phyloP scores from a whole-genome alignment of 2,888 invertebrate species.

The Pseudolycoriella hygida region DNA sequence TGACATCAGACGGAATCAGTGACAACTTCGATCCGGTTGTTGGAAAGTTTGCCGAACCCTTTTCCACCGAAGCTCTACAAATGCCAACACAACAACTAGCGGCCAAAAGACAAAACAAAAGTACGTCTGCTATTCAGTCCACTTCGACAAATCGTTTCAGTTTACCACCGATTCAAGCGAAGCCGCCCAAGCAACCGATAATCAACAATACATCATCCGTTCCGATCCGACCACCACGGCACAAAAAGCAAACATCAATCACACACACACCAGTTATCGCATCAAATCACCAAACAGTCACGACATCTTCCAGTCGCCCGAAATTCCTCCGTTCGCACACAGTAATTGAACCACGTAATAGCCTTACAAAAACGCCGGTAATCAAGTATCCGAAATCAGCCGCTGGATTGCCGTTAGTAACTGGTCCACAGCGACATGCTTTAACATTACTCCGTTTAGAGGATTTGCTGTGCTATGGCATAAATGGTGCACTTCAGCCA shows the following conservation, averaged over 20 bases:
- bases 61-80: constrained; percentile 23
- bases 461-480: constrained; percentile 51
- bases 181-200: background rate
- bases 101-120: constrained; percentile 26
- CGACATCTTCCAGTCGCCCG: constrained; percentile 17
- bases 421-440: constrained; percentile 48
- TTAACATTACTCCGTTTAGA: constrained; percentile 37
- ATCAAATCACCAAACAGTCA: background rate
- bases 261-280: background rate
- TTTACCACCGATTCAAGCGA: background rate
- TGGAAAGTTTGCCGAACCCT: constrained; percentile 57
- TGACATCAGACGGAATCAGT: constrained; percentile 79
- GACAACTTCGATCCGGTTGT: constrained; percentile 88
- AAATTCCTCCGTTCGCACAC: constrained; percentile 30
- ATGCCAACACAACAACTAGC: constrained; percentile 7
- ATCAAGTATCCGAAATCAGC: constrained; percentile 30
- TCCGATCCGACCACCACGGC: background rate
- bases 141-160: constrained; percentile 10
- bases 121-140: constrained; percentile 24
- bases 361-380: constrained; percentile 6
- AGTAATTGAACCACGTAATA: constrained; percentile 22
- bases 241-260: background rate
- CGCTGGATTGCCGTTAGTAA: constrained; percentile 44
- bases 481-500: constrained; percentile 41
- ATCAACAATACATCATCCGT: constrained; percentile 1